A percentile compares a stretch with the other conserved stretches of the same genome.
Evolutionary conservation across 1,140 invertebrate genomes (phyloP).

Genomic region (Pachyrhynchus sulphureomaculatus): DNA sequence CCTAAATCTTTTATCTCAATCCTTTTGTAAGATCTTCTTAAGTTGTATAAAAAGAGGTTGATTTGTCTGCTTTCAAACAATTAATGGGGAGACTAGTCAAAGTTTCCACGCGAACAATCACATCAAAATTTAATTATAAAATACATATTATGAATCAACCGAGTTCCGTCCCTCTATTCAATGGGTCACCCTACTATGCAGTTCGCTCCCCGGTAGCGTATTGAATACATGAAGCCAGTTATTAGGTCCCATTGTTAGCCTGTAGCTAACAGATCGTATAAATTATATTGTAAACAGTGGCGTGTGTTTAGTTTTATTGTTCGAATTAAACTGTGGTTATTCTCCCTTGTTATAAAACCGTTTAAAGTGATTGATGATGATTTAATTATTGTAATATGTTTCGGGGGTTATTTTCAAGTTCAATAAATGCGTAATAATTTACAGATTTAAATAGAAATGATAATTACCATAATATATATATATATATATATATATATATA

Average conservation of each 20-base stretch:
- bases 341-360: conserved; percentile 24
- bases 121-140: conserved; percentile 52
- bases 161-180: conserved; percentile 35
- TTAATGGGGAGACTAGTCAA: conserved; percentile 28
- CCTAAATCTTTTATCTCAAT: conserved; percentile 16
- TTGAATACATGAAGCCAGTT: conserved; percentile 50
- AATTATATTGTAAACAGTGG: conserved; percentile 52
- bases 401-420: conserved; percentile 2
- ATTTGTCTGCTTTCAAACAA: conserved; percentile 19
- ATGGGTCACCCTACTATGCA: conserved; percentile 29
- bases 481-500: not conserved
- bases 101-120: conserved; percentile 48
- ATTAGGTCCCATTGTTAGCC: conserved; percentile 50
- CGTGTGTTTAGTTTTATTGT: conserved; percentile 48
- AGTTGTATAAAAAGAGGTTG: conserved; percentile 28
- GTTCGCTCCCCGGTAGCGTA: conserved; percentile 31
- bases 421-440: not conserved
- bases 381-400: conserved; percentile 27
- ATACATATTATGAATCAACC: conserved; percentile 49
- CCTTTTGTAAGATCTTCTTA: conserved; percentile 23
- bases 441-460: not conserved
- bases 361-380: conserved; percentile 29
- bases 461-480: too few relatives aligned
- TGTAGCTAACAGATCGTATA: conserved; percentile 52
- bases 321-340: conserved; percentile 45